Evolutionary conservation across 2,113 vertebrate species (phyloP).

Genomic region (Perca fluviatilis): DNA sequence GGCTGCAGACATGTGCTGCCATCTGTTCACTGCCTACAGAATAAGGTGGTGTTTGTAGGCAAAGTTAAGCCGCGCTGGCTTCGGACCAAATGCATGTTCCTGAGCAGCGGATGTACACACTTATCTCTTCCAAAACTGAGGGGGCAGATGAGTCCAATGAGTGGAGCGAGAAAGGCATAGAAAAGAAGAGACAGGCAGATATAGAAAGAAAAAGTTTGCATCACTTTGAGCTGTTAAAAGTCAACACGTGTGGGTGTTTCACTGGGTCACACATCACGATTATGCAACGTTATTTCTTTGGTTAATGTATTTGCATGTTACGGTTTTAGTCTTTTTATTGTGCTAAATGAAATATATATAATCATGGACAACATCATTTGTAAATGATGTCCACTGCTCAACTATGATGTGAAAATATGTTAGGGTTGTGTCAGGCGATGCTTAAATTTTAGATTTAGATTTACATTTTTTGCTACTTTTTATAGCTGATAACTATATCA

Average conservation of each 20-base stretch:
- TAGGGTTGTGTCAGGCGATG: no score
- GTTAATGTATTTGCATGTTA: slow-evolving; percentile 33
- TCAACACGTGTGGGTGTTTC: slow-evolving; percentile 52
- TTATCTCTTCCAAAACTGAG: slow-evolving; percentile 40
- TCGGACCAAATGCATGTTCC: slow-evolving; percentile 68
- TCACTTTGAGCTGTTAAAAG: slow-evolving; percentile 42
- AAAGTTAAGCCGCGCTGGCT: slow-evolving; percentile 65
- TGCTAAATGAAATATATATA: neutral
- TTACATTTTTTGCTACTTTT: no score
- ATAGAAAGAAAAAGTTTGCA: slow-evolving; percentile 33
- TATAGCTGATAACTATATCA: neutral
- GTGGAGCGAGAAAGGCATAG: slow-evolving; percentile 22
- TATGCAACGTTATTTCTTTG: slow-evolving; percentile 45
- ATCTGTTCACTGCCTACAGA: slow-evolving; percentile 66
- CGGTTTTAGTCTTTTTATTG: slow-evolving; percentile 22
- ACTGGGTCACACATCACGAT: slow-evolving; percentile 53
- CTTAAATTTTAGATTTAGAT: no score
- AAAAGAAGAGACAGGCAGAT: slow-evolving; percentile 26
- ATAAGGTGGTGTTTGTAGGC: slow-evolving; percentile 58
- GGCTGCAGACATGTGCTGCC: slow-evolving; percentile 56
- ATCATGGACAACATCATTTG: neutral
- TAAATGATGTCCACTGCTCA: neutral
- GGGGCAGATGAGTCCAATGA: slow-evolving; percentile 31
- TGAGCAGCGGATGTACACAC: slow-evolving; percentile 57
- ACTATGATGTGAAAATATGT: neutral